Evolutionary conservation across 30 jellyfish, hydroid and myxozoan genomes (phyloP), one percentile per base, ranked within the genome.

Genomic region (Pseudorhiza aurosa): DNA sequence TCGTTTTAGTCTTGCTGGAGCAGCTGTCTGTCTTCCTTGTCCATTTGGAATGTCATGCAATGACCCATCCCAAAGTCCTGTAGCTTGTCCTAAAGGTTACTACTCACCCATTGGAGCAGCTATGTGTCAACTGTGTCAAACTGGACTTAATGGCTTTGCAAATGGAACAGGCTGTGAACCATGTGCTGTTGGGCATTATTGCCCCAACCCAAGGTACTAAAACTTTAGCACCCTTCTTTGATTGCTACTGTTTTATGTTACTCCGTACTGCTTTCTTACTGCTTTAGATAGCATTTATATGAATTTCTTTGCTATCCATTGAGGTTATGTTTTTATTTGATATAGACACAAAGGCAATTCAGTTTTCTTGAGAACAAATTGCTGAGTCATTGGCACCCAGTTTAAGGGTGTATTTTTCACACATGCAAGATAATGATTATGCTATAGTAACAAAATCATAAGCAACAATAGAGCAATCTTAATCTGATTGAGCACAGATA

Each of bases 101-200:
- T 85, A 68, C 45, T 92, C 98, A 9, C 80, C 67, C 0, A 60
- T 75, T 62, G 96, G 96, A 26, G 91, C 59, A 17, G 96, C 96
- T 0, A 72, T 9, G 27, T 92, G 98, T 44, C 59, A 44, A 37
- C 17, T 85, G 25, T 92, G 98, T 81, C 37, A 31, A 15, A 31
- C 65, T 17, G 98, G 98, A 1, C 45, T 55, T 27, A 81, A 56
- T 37, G 87, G 93, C 33, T 70, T 80, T 79, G 71, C 84, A 2
- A 92, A 92, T 71, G 87, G 94, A 24, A 78, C 98, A 65, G 96
- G 93, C 21, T 92, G 98, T 80, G 96, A 76, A 45, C 96, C 96
- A n/a, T 92, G 98, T 80, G 87, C 89, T 18, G 87, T 97, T 24
- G 98, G 98, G 33, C 85, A 30, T 68, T 92, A 75, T 80, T 92